Conservation (phyloP, 2,113 vertebrate genomes). For the Galbula dea region DNA sequence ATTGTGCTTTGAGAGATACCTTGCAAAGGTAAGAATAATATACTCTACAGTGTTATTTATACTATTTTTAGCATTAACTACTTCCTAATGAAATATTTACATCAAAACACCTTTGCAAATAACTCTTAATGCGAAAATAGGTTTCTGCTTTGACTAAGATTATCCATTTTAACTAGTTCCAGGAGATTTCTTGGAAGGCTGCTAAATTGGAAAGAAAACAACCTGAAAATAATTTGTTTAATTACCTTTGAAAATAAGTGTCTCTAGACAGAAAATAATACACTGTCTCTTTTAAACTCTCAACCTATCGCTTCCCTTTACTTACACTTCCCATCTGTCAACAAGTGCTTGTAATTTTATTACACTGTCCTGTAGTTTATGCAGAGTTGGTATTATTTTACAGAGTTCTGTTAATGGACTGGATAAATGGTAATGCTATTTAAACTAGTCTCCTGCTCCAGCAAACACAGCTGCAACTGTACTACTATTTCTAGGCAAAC, state of each 20-base stretch:
- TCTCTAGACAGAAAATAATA: constrained; percentile 34
- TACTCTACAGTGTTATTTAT: constrained; percentile 11
- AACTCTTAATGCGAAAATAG: constrained; percentile 1
- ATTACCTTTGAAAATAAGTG: background rate
- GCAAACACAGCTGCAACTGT: constrained; percentile 83
- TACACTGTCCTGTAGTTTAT: constrained; percentile 78
- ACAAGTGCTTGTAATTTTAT: constrained; percentile 82
- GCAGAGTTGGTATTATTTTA: constrained; percentile 84
- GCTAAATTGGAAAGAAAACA: background rate
- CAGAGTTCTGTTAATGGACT: constrained; percentile 87
- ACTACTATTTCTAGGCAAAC: constrained; percentile 84
- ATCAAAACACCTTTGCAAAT: constrained; percentile 28
- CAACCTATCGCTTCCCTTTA: constrained; percentile 58
- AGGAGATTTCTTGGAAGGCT: background rate
- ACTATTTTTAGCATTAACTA: constrained; percentile 19
- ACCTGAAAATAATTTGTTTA: background rate
- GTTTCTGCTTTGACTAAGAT: background rate
- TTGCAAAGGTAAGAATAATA: constrained; percentile 39
- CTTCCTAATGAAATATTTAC: constrained; percentile 55
- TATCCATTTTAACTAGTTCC: background rate
- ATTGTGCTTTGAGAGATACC: constrained; percentile 5
- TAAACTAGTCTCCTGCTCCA: constrained; percentile 81
- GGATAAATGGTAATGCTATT: constrained; percentile 83
- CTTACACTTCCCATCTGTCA: constrained; percentile 78
- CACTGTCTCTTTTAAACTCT: constrained; percentile 68